Evolutionary conservation across 2,888 invertebrate species (phyloP), one percentile per base, ranked within the genome.

Genomic region (Periphyllus acericola): DNA sequence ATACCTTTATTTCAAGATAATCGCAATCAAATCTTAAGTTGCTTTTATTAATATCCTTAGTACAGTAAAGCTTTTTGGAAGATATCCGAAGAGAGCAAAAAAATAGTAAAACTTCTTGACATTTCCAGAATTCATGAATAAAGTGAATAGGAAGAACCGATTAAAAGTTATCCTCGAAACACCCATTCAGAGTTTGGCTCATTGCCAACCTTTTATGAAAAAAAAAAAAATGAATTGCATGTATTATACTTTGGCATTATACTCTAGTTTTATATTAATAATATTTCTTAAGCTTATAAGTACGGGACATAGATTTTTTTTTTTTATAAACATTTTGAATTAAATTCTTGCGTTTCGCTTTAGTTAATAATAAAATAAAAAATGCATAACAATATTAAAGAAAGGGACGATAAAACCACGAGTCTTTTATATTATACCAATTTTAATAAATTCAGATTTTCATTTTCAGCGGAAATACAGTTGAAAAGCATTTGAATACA

Each of bases 91-190:
- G 40, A 21, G 14, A 32, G 17, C 68, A 81, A 71, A 82, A n/a
- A 71, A 82, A 82, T 52, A 46, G 29, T 76, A 21, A 60, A 84
- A 40, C 72, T 84, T 75, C 66, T 60, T 66, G 84, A 66, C 76
- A 76, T 84, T 55, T 66, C n/a, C 40, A 40, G 76, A 84, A 76
- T 84, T 19, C 75, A 84, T 76, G 76, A 84, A 84, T 76, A 46
- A 84, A 36, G 11, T 36, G 29, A 74, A 74, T 34, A 29, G 75
- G 40, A 52, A 76, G 40, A 55, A 60, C 74, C 74, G 75, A 83
- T 83, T 75, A 75, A 76, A 84, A 84, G 84, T 75, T 76, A 75
- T 84, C 34, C 25, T 75, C 32, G 40, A 25, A 66, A 84, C 75
- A 75, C 75, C 66, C 84, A 84, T 60, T 84, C 32, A 46, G 32